Evolutionary conservation across 2,797 vertebrate genomes (phyloP).

Genomic region (Erpetoichthys calabaricus): DNA sequence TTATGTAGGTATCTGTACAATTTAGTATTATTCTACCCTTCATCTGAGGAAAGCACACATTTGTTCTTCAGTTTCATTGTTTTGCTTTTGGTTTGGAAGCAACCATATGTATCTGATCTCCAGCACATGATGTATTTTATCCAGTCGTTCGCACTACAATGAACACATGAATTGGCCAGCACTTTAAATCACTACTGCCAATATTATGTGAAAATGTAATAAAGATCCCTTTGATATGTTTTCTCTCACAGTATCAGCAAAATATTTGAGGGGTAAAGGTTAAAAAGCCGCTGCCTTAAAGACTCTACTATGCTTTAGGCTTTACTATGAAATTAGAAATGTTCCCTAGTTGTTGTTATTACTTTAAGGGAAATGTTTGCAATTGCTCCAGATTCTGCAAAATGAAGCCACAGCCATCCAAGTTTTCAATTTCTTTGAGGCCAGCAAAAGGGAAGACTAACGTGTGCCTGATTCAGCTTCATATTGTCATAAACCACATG

Average conservation of each 20-base stretch:
- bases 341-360: conserved; percentile 13
- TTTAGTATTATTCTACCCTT: conserved; percentile 9
- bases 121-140: conserved; percentile 39
- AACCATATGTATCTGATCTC: conserved; percentile 47
- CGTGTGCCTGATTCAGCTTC: conserved; percentile 34
- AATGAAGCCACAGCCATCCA: background rate
- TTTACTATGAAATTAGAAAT: conserved; percentile 26
- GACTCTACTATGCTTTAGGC: conserved; percentile 43
- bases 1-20: background rate
- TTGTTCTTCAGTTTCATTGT: conserved; percentile 13
- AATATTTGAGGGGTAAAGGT: conserved; percentile 37
- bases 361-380: conserved; percentile 18
- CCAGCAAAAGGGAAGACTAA: conserved; percentile 28
- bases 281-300: conserved; percentile 33
- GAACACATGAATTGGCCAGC: conserved; percentile 34
- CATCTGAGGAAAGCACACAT: conserved; percentile 15
- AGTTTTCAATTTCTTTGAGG: conserved; percentile 21
- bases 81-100: conserved; percentile 26
- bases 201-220: conserved; percentile 39
- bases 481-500: conserved; percentile 32
- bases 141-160: conserved; percentile 29
- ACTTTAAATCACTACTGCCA: conserved; percentile 45
- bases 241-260: conserved; percentile 27
- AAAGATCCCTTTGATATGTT: conserved; percentile 28
- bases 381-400: conserved; percentile 19